Base-by-base conservation (phyloP, 2,888 invertebrate genomes). In the Tetragnatha montana region DNA sequence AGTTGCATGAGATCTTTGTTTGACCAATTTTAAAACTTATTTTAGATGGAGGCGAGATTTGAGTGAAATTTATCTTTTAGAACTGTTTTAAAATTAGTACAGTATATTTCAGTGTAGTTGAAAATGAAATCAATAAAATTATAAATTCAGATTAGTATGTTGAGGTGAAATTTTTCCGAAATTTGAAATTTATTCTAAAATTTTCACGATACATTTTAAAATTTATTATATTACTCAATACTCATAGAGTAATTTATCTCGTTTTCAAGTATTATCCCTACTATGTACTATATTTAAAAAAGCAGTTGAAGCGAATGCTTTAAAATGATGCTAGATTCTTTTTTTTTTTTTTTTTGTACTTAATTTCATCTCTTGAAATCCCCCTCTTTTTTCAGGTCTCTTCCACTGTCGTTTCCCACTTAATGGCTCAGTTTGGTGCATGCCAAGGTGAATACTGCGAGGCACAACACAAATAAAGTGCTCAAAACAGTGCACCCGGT, bases 391-490 rank as follows among this genome's bases (percentile, higher is more conserved):
- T 88, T 22, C 79, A 91, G 91, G 71, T 82, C 60, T 75, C 86
- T 70, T 50, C 75, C 49, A 19, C 75, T 75, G 76, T 80, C 35
- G 70, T 60, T 78, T 69, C 60, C 73, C 80, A 76, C 86, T 91
- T 84, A 76, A 91, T 91, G 91, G 91, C 83, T 89, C 87, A 80
- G 35, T 76, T 85, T 69, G 79, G 74, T 19, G 19, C 71, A 19
- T 86, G 87, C 83, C 83, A 82, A 80, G 89, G 87, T 79, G 91
- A 91, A 81, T 91, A 89, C 50, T 91, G 91, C 89, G 82, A 74
- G 35, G 91, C 91, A 70, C 91, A 91, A 81, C 91, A 91, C 89
- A 91, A 89, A 89, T 91, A 91, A 81, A 89, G 21, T 74, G 69
- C 47, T 50, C 22, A 21, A 50, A 60, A 14, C n/a, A n/a, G 19